Evolutionary conservation across 2,888 invertebrate genomes (phyloP).

Genomic region (Drosophila nr. perissopoda): DNA sequence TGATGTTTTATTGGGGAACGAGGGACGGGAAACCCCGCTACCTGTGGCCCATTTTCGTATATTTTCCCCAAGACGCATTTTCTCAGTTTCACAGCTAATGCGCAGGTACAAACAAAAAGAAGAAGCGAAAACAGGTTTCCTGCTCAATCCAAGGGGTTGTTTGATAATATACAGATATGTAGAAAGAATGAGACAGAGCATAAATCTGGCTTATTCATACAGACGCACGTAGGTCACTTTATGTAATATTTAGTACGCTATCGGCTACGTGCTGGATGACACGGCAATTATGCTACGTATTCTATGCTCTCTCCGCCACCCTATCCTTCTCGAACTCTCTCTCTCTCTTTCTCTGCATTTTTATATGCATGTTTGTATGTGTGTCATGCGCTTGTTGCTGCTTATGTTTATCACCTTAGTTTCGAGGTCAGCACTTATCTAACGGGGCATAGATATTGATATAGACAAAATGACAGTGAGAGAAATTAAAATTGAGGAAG

Average conservation of each 20-base stretch:
- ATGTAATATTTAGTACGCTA: slow-evolving; percentile 20
- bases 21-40: slow-evolving; percentile 7
- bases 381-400: slow-evolving; percentile 11
- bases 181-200: background rate
- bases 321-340: background rate
- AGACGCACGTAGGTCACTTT: slow-evolving; percentile 63
- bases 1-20: background rate
- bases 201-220: slow-evolving; percentile 18
- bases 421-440: slow-evolving; percentile 56
- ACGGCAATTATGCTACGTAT: slow-evolving; percentile 44
- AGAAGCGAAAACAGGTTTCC: slow-evolving; percentile 54
- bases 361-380: slow-evolving; percentile 4
- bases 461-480: background rate
- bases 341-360: background rate
- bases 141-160: slow-evolving; percentile 26
- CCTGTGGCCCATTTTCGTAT: slow-evolving; percentile 21
- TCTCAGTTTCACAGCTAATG: slow-evolving; percentile 32
- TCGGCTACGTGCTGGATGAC: slow-evolving; percentile 73
- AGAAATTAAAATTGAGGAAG: background rate
- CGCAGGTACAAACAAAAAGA: slow-evolving; percentile 65
- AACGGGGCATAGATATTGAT: slow-evolving; percentile 29
- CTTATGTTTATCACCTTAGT: slow-evolving; percentile 42
- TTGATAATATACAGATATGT: slow-evolving; percentile 37
- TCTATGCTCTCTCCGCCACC: background rate
- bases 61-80: slow-evolving; percentile 67